Evolutionary conservation across 2,888 invertebrate species (phyloP).

Genomic region (Synanthedon vespiformis): DNA sequence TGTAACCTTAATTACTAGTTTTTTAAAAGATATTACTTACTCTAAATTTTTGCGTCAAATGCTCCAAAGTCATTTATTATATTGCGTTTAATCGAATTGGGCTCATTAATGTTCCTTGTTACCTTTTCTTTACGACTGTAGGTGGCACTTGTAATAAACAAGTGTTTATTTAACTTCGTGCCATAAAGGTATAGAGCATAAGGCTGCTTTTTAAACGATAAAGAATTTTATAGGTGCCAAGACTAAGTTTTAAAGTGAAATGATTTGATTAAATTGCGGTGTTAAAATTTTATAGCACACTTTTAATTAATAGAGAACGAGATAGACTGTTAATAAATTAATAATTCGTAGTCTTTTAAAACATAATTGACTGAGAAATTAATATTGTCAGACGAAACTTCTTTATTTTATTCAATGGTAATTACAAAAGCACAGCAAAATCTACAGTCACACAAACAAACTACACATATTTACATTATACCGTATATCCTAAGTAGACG

Average conservation of each 20-base stretch:
- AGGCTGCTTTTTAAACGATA: not conserved
- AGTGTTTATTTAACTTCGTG: too few species aligned
- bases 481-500: too few species aligned
- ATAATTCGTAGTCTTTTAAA: too few species aligned
- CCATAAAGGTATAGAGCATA: not conserved
- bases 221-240: slow-evolving; percentile 5
- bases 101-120: slow-evolving; percentile 26
- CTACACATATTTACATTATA: too few species aligned
- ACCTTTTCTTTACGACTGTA: slow-evolving; percentile 25
- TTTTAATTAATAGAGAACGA: slow-evolving; percentile 1
- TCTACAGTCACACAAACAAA: too few species aligned
- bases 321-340: too few species aligned
- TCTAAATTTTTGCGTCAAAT: not conserved
- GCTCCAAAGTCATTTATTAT: slow-evolving; percentile 23
- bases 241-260: slow-evolving; percentile 14
- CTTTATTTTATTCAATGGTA: too few species aligned
- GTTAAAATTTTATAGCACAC: slow-evolving; percentile 8
- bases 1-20: not conserved
- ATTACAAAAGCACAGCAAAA: too few species aligned
- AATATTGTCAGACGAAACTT: too few species aligned
- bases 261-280: slow-evolving; percentile 21
- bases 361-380: too few species aligned
- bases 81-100: slow-evolving; percentile 30
- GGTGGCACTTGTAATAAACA: slow-evolving; percentile 22
- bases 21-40: not conserved